Base-by-base conservation (phyloP, 2,113 vertebrate species). In the Paratilapia polleni region DNA sequence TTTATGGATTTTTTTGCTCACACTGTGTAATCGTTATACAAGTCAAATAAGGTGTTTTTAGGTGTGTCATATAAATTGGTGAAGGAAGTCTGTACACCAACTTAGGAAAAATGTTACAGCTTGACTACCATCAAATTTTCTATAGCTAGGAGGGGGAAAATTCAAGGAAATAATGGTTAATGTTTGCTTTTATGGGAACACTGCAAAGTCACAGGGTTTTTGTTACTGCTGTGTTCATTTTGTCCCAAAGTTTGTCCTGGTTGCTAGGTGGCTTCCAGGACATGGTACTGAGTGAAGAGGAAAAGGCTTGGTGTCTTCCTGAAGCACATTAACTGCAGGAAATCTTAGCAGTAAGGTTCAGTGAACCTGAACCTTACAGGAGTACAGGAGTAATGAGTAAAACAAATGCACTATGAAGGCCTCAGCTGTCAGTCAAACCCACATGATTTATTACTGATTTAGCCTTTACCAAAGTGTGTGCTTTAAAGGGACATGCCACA, bases 271-370 rank as follows among this genome's bases (percentile, higher is more conserved):
- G 87, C 89, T 83, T 91, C 81, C 90, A 93, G 91, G 91, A 94
- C 82, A 56, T 56, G 80, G 86, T 24, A 26, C 47, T 82, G 85
- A 87, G 90, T 62, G 86, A 88, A 26, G 84, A 94, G 94, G 93
- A 95, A 95, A 93, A 89, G 92, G 95, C 89, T 93, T 70, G 90
- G 93, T 81, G 90, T 91, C 92, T 94, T 95, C 94, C 93, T 94
- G 91, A 80, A 61, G 47, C 78, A 79, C 36, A 38, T 56, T 70
- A 87, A 62, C 87, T 22, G 19, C 83, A 84, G 83, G 85, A 66
- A 20, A 84, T 85, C 82, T 81, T 11, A 74, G 60, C 73, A 47
- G 87, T 73, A 94, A 90, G 19, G 43, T 81, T 74, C 84, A 17
- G 66, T 89, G 78, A 91, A 86, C 87, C 62, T 64, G 63, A 34